phyloP scores from a whole-genome alignment of 1,140 invertebrate species.

The Drosophila paulistorum region DNA sequence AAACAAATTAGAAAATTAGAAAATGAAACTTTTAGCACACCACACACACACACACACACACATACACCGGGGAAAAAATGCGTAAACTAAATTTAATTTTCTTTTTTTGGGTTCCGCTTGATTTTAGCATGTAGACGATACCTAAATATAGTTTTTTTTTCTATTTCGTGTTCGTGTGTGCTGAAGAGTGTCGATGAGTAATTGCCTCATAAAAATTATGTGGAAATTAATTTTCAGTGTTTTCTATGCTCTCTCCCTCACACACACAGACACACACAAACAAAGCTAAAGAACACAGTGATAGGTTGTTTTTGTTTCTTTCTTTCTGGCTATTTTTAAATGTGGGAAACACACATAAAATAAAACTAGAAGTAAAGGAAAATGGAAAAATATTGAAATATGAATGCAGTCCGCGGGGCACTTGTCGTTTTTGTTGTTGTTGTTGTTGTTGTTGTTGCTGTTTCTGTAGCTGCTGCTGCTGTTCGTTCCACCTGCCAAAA shows the following conservation, averaged over 20 bases:
- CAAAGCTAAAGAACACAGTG: slow-evolving; percentile 8
- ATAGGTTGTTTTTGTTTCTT: slow-evolving; percentile 2
- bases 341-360: slow-evolving; percentile 27
- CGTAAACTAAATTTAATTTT: slow-evolving; percentile 17
- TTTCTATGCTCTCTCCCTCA: slow-evolving; percentile 32
- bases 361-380: slow-evolving; percentile 16
- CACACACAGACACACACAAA: slow-evolving; percentile 7
- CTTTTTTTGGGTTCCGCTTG: slow-evolving; percentile 18
- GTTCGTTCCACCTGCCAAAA: slow-evolving; percentile 76
- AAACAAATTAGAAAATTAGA: slow-evolving; percentile 21
- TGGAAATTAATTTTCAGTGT: slow-evolving; percentile 77
- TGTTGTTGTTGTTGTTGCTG: slow-evolving; percentile 41
- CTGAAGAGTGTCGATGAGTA: slow-evolving; percentile 72
- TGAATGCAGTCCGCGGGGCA: slow-evolving; percentile 58
- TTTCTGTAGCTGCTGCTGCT: slow-evolving; percentile 34
- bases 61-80: background rate
- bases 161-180: slow-evolving; percentile 24
- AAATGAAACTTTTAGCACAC: slow-evolving; percentile 24
- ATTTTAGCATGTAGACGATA: slow-evolving; percentile 25
- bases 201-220: slow-evolving; percentile 81
- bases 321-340: slow-evolving; percentile 49
- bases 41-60: slow-evolving; percentile 14
- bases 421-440: slow-evolving; percentile 30
- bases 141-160: slow-evolving; percentile 26
- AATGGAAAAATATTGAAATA: slow-evolving; percentile 74